Evolutionary conservation across 2,888 invertebrate genomes (phyloP), one percentile per base, ranked within the genome.

Genomic region (Capitulum mitella): DNA sequence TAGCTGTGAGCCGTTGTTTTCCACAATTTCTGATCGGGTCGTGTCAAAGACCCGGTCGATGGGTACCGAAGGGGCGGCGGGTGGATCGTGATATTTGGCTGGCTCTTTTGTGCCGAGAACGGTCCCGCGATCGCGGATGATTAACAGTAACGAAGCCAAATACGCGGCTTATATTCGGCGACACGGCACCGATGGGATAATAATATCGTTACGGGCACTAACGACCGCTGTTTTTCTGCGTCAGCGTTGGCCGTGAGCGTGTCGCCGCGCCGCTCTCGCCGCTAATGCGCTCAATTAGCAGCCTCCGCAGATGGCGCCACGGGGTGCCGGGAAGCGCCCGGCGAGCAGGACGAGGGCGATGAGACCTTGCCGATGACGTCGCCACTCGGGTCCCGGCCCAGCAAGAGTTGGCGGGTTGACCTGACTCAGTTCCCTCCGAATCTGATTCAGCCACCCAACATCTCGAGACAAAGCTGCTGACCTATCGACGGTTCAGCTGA

Each of bases 131-230:
- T 14, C 64, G 64, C 3, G 0, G 64, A 29, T 34, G 32, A 34
- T 34, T 32, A 34, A 34, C 64, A 34, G 64, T 64, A 64, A 64
- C 64, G 64, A 64, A 64, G 64, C 64, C 64, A 64, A 64, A 64
- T 64, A 64, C 64, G 34, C 64, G 64, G 34, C 64, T 34, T 32
- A 34, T 32, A 64, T 19, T 34, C 64, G 34, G 3, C 64, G 64
- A 16, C 64, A 64, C 64, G 64, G 19, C 64, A 29, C 64, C 64
- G 64, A 64, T 34, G 64, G 34, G 34, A 32, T 34, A 34, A 32
- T 34, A 34, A 34, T 64, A 34, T 64, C 64, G 64, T 64, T 64
- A 64, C 34, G 34, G 3, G 34, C 5, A 6, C 64, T 64, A 64
- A 64, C 64, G 64, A 64, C 64, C 19, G 34, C 34, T 64, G 64